Conservation (phyloP, 2,797 vertebrate species). For the Anabas testudineus region DNA sequence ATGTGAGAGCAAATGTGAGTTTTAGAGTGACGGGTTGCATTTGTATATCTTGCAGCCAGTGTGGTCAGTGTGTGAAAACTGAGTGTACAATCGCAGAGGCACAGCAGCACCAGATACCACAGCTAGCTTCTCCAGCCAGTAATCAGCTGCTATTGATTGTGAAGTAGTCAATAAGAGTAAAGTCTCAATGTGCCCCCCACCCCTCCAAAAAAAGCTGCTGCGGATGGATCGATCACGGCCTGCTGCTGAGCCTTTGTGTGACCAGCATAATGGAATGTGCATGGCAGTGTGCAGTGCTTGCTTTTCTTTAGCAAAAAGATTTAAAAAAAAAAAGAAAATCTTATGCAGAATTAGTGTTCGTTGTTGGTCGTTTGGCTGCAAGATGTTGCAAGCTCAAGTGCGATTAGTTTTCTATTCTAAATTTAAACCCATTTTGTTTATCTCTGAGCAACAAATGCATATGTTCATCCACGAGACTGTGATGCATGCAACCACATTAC, state of each 20-base stretch:
- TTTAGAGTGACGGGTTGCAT: conserved; percentile 37
- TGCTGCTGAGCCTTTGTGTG: conserved; percentile 62
- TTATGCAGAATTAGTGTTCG: not conserved
- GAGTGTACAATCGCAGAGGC: conserved; percentile 30
- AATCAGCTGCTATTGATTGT: conserved; percentile 79
- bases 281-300: conserved; percentile 23
- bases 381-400: not conserved
- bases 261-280: conserved; percentile 59
- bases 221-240: conserved; percentile 62
- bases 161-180: conserved; percentile 74
- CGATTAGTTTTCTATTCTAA: not conserved
- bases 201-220: conserved; percentile 62
- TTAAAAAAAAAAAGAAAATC: conserved; percentile 33
- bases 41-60: conserved; percentile 29
- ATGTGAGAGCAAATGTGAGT: conserved; percentile 10
- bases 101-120: conserved; percentile 41
- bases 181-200: conserved; percentile 78
- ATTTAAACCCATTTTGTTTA: conserved; percentile 9
- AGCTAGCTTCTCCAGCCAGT: conserved; percentile 63
- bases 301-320: conserved; percentile 11
- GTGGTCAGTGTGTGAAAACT: conserved; percentile 47
- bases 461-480: conserved; percentile 12
- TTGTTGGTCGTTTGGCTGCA: conserved; percentile 18
- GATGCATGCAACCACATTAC: conserved; percentile 44
- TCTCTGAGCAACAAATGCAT: conserved; percentile 12